Evolutionary conservation across 1,140 invertebrate species (phyloP).

Genomic region (Myzus persicae): DNA sequence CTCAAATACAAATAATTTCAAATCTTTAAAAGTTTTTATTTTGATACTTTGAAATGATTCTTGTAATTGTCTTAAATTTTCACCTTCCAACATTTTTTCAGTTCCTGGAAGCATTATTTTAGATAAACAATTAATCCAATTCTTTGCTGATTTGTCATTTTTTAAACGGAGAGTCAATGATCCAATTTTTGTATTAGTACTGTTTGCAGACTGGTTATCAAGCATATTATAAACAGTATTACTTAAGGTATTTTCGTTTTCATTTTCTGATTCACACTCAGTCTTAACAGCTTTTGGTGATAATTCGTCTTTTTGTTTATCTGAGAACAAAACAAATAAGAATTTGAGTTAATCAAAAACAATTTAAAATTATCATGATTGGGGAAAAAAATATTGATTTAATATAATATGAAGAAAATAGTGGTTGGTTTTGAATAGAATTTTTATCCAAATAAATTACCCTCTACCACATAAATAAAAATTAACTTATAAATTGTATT

Average conservation of each 20-base stretch:
- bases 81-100: constrained; percentile 46
- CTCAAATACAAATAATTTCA: constrained; percentile 37
- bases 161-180: constrained; percentile 19
- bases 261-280: constrained; percentile 39
- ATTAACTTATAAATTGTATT: background rate
- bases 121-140: constrained; percentile 51
- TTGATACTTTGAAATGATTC: background rate
- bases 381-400: background rate
- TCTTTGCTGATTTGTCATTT: constrained; percentile 38
- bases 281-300: background rate
- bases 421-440: background rate
- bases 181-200: constrained; percentile 47
- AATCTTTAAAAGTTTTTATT: constrained; percentile 52
- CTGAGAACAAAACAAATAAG: constrained; percentile 8
- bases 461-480: background rate
- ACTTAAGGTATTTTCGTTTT: constrained; percentile 45
- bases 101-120: constrained; percentile 46
- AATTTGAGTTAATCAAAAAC: background rate
- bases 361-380: background rate
- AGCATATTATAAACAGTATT: constrained; percentile 44
- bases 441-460: background rate
- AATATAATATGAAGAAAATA: background rate
- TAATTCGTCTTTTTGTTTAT: constrained; percentile 43
- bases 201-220: background rate
- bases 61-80: constrained; percentile 37